phyloP scores from a whole-genome alignment of 2,113 vertebrate genomes.

The Tragelaphus scriptus region DNA sequence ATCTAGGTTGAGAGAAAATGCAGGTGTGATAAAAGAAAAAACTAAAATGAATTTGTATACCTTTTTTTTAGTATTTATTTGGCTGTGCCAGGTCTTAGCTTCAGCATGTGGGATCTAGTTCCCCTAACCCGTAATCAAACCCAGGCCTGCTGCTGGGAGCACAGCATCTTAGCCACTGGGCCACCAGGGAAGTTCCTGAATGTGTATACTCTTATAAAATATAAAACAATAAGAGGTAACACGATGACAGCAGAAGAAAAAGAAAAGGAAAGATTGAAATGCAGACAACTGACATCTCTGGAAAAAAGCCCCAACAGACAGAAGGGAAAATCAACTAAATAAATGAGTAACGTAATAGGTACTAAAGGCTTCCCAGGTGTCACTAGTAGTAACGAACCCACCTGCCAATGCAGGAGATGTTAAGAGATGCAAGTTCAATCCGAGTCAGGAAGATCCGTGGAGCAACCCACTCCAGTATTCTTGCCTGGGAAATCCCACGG shows the following conservation, averaged over 20 bases:
- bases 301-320: neutral
- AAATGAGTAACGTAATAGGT: neutral
- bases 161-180: neutral
- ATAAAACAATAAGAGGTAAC: neutral
- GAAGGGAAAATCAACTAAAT: neutral
- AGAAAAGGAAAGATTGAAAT: neutral
- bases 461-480: neutral
- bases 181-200: neutral
- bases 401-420: neutral
- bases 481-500: neutral
- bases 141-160: neutral
- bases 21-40: slow-evolving; percentile 16
- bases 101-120: neutral
- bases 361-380: neutral
- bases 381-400: neutral
- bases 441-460: neutral
- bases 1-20: neutral
- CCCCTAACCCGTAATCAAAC: neutral
- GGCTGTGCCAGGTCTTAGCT: neutral
- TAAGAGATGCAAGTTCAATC: neutral
- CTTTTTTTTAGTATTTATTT: neutral
- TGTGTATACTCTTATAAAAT: neutral
- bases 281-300: neutral
- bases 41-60: neutral
- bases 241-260: neutral